A percentile compares a stretch with the other conserved stretches of the same genome.
These are phyloP conservation scores for human DNA, from an alignment of 2,113 vertebrate species.

Conservation along the genomic window DNA sequence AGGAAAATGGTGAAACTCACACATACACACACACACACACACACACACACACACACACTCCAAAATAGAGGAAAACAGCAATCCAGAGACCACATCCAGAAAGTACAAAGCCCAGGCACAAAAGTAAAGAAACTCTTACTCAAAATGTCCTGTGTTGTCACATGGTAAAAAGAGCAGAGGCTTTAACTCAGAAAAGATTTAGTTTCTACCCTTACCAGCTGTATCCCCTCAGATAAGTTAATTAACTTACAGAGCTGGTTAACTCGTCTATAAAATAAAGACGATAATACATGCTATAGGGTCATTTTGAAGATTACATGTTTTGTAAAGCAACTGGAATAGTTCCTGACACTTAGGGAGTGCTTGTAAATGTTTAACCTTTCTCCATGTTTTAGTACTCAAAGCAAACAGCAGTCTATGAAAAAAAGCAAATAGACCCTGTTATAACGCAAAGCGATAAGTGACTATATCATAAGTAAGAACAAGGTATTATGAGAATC, in stretches of 20 bases:
- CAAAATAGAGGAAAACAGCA: accelerated
- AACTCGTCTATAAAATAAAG: not conserved
- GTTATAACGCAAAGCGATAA: not conserved
- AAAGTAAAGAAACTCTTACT: not conserved
- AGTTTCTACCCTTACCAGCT: not conserved
- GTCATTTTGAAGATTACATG: not conserved
- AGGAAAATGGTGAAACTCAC: not conserved
- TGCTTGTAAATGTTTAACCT: not conserved
- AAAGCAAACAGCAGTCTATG: not conserved
- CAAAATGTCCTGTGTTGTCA: not conserved
- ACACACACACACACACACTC: not conserved
- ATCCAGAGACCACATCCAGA: not conserved
- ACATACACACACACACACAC: not conserved
- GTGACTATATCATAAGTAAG: not conserved
- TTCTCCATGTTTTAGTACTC: not conserved
- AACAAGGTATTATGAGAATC: not conserved
- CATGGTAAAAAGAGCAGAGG: not conserved
- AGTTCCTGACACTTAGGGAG: not conserved
- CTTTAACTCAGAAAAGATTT: not conserved
- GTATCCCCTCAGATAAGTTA: not conserved
- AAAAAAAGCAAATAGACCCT: not conserved
- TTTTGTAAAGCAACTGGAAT: not conserved
- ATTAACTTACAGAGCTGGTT: not conserved
- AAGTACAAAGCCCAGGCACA: not conserved
- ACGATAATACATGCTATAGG: no score